Evolutionary conservation across 2,113 vertebrate species (phyloP), one percentile per base, ranked within the genome.

Genomic region (Regulus satrapa): DNA sequence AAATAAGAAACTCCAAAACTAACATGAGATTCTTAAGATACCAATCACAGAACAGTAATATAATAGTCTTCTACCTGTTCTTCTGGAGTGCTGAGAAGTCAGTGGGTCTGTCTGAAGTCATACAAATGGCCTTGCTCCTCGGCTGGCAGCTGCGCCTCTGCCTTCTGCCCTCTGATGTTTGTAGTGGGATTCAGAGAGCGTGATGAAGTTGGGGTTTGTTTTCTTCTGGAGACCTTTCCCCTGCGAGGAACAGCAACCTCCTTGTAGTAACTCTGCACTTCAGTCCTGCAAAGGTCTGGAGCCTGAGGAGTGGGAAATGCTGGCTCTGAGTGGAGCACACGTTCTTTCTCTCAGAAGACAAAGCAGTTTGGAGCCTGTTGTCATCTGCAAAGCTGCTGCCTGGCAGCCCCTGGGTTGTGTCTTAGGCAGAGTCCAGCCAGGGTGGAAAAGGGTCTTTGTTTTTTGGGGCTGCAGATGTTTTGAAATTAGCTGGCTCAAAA

Each of bases 1-100:
- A 93, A 94, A 66, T 68, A 81, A 77, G 66, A 79, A 94, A 91
- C 84, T 95, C 71, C 56, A 71, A 86, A 93, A 66, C 82, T 87
- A 93, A 56, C 75, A 48, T 82, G 58, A 88, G 73, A 73, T 86
- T 92, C 63, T 85, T 61, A 55, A 88, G 94, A 89, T 76, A 96
- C 9, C 72, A 34, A 1, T 95, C 63, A 78, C 45, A 28, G 72
- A 68, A 12, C 54, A 90, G 82, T 64, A 75, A 54, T 75, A 29
- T 28, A 73, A 41, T 46, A 72, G 86, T 87, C 71, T 36, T 94
- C 71, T 45, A 72, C 67, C 68, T 94, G 38, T 85, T 26, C 45
- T 88, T 29, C 82, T 84, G 63, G 88, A 94, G 72, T 76, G 29
- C 74, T 45, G 58, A 58, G 61, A n/a, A 78, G 56, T 89, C 77